Conservation (phyloP, 2,113 vertebrate genomes). For the Ammodytes dubius region DNA sequence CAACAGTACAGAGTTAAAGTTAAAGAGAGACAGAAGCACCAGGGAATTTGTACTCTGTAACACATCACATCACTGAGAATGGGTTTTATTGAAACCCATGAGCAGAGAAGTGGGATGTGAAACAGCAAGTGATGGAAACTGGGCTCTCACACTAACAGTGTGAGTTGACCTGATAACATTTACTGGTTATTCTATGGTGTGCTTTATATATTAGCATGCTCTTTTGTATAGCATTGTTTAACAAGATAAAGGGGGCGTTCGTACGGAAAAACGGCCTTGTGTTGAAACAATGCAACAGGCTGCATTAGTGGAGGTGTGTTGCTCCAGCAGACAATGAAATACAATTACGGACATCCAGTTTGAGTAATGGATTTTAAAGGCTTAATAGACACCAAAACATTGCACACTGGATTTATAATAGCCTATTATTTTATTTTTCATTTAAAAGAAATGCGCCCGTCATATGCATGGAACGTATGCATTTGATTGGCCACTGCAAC, state of each 20-base stretch:
- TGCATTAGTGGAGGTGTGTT: background rate
- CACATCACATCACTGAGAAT: constrained; percentile 14
- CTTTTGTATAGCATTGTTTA: background rate
- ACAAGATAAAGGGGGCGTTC: background rate
- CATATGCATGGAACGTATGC: too few relatives aligned
- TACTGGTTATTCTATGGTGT: constrained; percentile 19
- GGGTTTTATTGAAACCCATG: constrained; percentile 18
- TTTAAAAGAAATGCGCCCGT: background rate
- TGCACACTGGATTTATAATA: background rate
- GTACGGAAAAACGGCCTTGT: background rate
- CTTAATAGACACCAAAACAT: background rate
- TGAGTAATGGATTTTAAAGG: background rate
- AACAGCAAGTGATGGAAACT: constrained; percentile 26
- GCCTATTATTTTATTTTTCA: background rate
- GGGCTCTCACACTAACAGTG: constrained; percentile 27
- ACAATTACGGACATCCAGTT: background rate
- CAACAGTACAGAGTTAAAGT: constrained; percentile 19
- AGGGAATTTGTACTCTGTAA: constrained; percentile 3
- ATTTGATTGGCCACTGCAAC: background rate
- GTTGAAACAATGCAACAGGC: background rate
- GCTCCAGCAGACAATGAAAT: background rate
- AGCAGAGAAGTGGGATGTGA: constrained; percentile 28
- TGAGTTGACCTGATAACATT: constrained; percentile 38
- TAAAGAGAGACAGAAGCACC: constrained; percentile 20
- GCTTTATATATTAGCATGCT: constrained; percentile 11